Evolutionary conservation across 2,888 invertebrate genomes (phyloP), one percentile per base, ranked within the genome.

Genomic region (Drosophila merina): DNA sequence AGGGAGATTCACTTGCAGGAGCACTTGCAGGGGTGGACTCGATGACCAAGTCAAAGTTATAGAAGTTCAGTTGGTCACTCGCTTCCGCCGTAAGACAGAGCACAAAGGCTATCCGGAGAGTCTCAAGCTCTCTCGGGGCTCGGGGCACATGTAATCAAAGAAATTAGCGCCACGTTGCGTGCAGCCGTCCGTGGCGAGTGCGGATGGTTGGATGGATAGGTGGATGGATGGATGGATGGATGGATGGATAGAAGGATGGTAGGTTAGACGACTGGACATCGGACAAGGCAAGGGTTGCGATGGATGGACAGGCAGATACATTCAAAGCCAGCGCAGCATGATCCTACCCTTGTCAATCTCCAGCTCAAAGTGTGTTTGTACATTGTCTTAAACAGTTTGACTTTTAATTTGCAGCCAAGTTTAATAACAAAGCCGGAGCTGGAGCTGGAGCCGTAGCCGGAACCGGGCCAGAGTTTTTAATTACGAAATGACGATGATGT

Each of bases 21-120:
- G 71, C 72, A 74, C 49, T 69, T 47, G 70, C 48, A 50, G 26
- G 72, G 62, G 48, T 63, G 60, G 42, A 14, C 40, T 48, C 42
- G 60, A 28, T 36, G 63, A 67, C 56, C 70, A 70, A 76, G 76
- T 81, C 72, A 72, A 87, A 86, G 84, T 82, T 80, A 42, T 84
- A 80, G 79, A 89, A 88, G 86, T 88, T 89, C 86, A 86, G 81
- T 89, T 88, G 88, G 88, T 88, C 89, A 88, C 81, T 86, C 69
- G 64, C 55, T 76, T 78, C 77, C 75, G 82, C 66, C 68, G 63
- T 76, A 84, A 86, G 86, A 86, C 84, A 73, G 50, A 73, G 76
- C 79, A 86, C 78, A 86, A 86, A 85, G 82, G 85, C 85, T 80
- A 79, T 57, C 66, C 31, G 40, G 60, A 38, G 57, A 45, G 54